A percentile compares a stretch with the other conserved stretches of the same genome.
phyloP scores from a whole-genome alignment of 1,140 invertebrate species.

The Maniola jurtina region DNA sequence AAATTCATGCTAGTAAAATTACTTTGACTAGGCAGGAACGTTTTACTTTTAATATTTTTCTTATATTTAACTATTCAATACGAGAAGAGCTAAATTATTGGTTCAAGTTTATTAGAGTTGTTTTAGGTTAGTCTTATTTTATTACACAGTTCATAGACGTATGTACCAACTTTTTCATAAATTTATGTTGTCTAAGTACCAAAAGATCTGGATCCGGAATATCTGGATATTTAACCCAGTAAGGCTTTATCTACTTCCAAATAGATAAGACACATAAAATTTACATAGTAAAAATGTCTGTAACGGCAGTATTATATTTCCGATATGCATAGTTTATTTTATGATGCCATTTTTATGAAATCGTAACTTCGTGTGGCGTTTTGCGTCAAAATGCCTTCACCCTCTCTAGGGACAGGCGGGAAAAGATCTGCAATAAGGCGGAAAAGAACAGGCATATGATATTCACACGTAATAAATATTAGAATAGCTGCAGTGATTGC shows the following conservation, averaged over 20 bases:
- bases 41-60: no score
- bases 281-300: conserved; percentile 17
- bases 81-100: no score
- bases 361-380: conserved; percentile 32
- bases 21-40: no score
- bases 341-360: conserved; percentile 31
- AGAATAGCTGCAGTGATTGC: conserved; percentile 74
- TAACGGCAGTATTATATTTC: conserved; percentile 16
- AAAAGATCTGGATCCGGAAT: no score
- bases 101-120: no score
- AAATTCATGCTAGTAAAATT: no score
- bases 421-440: conserved; percentile 50
- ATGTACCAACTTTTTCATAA: no score
- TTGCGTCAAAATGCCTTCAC: conserved; percentile 31
- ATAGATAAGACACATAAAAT: conserved; percentile 9
- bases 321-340: conserved; percentile 29
- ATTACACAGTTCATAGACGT: no score
- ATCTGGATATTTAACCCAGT: no score
- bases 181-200: no score
- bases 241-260: background rate
- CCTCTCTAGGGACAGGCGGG: conserved; percentile 30
- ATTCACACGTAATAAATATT: conserved; percentile 78
- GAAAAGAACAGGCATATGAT: conserved; percentile 67
- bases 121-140: no score
- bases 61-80: no score